Percentiles rank a stretch among this genome's conserved stretches.
These are phyloP conservation scores for Harpalus rufipes DNA, from an alignment of 2,888 invertebrate genomes.

Conservation along the genomic window DNA sequence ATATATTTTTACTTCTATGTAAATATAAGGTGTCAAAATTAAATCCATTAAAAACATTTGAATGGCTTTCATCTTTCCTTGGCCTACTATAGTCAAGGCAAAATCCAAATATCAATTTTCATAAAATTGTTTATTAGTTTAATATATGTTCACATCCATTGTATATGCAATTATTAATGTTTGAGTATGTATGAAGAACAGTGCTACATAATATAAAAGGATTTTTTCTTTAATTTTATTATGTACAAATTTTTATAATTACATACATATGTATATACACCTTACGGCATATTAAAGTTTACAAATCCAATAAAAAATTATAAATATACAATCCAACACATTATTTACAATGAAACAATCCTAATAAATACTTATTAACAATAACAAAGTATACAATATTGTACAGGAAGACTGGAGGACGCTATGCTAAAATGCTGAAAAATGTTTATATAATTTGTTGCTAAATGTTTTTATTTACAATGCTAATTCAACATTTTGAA, in stretches of 20 bases:
- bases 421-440: neutral
- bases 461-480: slow-evolving; percentile 1
- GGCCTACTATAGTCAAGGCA: neutral
- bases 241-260: slow-evolving; percentile 56
- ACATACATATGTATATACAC: slow-evolving; percentile 47
- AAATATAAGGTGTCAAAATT: neutral
- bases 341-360: slow-evolving; percentile 40
- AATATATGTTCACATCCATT: neutral
- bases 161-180: slow-evolving; percentile 1
- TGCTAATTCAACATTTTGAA: neutral
- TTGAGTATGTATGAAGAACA: slow-evolving; percentile 14
- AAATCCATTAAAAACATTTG: neutral
- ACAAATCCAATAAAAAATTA: slow-evolving; percentile 41
- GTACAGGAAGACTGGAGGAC: slow-evolving; percentile 9
- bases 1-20: neutral
- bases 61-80: neutral
- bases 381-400: slow-evolving; percentile 53
- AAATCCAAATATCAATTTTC: neutral
- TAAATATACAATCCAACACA: slow-evolving; percentile 50
- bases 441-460: neutral
- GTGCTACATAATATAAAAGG: slow-evolving; percentile 16
- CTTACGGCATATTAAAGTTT: slow-evolving; percentile 43
- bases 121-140: neutral
- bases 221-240: slow-evolving; percentile 32
- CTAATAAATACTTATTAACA: slow-evolving; percentile 50